phyloP scores from a whole-genome alignment of 23 tunicate species.

The Ciona savignyi region DNA sequence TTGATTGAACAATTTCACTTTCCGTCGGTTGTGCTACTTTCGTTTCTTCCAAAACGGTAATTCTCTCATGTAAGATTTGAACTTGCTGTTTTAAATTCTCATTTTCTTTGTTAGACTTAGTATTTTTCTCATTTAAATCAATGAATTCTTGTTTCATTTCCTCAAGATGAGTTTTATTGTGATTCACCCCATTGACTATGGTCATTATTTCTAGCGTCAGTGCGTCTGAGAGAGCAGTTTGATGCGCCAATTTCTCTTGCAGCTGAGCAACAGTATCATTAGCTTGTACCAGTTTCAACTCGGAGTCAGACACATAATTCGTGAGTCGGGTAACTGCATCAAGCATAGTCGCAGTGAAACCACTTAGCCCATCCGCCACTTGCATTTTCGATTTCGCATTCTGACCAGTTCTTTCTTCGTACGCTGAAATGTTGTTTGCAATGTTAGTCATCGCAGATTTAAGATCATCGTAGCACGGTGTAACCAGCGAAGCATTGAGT shows the following conservation, averaged over 20 bases:
- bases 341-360: constrained; percentile 81
- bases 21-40: background rate
- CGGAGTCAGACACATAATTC: constrained; percentile 73
- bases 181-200: constrained; percentile 25
- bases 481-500: constrained; percentile 18
- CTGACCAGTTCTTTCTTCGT: constrained; percentile 57
- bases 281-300: constrained; percentile 17
- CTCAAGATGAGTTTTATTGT: background rate
- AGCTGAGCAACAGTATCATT: constrained; percentile 13
- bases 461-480: background rate
- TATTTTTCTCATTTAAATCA: too few species aligned
- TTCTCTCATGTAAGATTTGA: background rate
- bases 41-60: background rate
- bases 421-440: constrained; percentile 24
- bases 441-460: constrained; percentile 75
- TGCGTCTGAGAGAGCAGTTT: constrained; percentile 59
- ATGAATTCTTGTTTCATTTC: background rate
- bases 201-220: constrained; percentile 66
- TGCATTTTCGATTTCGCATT: constrained; percentile 10
- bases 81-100: background rate
- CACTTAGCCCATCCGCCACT: constrained; percentile 43
- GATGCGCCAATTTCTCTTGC: constrained; percentile 27
- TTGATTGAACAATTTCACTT: background rate
- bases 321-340: constrained; percentile 84
- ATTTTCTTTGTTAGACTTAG: background rate